A percentile compares a stretch with the other conserved stretches of the same genome.
Conservation (phyloP, 2,797 vertebrate genomes). For the Cynopterus sphinx region DNA sequence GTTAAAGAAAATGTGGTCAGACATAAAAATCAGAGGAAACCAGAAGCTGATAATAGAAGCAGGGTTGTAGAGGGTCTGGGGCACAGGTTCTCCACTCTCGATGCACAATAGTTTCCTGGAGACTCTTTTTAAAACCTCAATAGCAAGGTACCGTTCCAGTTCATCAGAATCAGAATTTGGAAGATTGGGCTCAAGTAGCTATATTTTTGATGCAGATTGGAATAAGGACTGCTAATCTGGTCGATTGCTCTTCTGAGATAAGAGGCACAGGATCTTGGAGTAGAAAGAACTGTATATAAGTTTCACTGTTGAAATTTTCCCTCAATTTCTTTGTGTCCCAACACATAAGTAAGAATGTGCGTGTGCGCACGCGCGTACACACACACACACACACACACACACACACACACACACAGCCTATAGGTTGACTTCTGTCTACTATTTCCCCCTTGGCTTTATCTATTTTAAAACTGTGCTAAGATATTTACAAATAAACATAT, state of each 20-base stretch:
- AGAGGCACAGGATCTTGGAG: background rate
- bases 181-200: background rate
- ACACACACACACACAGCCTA: background rate
- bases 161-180: background rate
- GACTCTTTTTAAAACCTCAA: background rate
- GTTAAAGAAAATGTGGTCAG: background rate
- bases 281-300: background rate
- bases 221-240: background rate
- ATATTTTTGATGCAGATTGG: background rate
- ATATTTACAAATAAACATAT: background rate
- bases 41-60: background rate
- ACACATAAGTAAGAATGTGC: background rate
- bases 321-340: background rate
- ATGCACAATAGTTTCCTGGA: background rate
- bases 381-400: background rate
- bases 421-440: background rate
- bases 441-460: background rate
- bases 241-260: background rate
- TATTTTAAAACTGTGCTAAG: background rate
- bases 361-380: background rate
- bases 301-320: background rate
- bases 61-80: background rate
- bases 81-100: background rate
- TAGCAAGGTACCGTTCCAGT: background rate
- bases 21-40: background rate